Percentiles rank a stretch among this genome's conserved stretches.
These are phyloP conservation scores for Spheniscus humboldti DNA, from an alignment of 2,797 vertebrate genomes.

Conservation along the genomic window DNA sequence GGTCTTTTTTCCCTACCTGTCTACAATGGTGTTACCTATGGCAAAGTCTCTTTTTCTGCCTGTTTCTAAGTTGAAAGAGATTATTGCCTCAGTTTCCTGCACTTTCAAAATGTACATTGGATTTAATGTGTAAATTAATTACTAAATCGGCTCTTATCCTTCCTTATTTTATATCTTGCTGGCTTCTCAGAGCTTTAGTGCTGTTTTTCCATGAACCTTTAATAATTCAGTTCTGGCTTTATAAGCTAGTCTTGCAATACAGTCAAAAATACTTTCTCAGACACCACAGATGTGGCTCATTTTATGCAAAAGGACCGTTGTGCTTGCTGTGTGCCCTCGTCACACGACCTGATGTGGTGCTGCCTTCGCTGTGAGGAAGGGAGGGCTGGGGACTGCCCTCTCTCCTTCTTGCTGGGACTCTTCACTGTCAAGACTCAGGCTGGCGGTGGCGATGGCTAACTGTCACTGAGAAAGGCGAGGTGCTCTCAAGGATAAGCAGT, in stretches of 20 bases:
- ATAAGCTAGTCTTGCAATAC: neutral
- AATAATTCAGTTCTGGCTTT: neutral
- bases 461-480: neutral
- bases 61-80: neutral
- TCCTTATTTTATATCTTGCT: neutral
- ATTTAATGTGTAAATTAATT: neutral
- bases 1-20: neutral
- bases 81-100: neutral
- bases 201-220: neutral
- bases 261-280: neutral
- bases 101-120: neutral
- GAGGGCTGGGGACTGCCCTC: neutral
- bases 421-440: neutral
- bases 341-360: fast-evolving
- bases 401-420: neutral
- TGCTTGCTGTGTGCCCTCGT: neutral
- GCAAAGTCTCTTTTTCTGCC: neutral
- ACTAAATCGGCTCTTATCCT: neutral
- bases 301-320: neutral
- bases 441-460: fast-evolving
- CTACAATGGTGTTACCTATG: neutral
- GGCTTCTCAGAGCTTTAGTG: neutral
- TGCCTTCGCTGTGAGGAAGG: neutral
- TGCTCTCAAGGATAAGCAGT: neutral
- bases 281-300: neutral